Evolutionary conservation across 1,140 invertebrate species (phyloP).

Genomic region (Microplitis mediator): DNA sequence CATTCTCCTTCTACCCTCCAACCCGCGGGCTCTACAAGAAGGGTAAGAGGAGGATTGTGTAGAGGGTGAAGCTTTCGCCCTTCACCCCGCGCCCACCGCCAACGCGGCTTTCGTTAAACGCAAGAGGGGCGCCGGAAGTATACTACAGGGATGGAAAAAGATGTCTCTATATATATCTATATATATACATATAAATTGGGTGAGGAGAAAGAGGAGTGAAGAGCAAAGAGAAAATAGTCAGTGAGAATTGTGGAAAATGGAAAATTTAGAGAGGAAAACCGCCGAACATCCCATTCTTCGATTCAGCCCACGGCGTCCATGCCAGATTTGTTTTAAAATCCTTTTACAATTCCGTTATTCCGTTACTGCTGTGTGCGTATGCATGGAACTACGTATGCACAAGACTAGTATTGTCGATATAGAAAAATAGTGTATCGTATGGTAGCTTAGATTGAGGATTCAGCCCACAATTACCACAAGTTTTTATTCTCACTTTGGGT

Average conservation of each 20-base stretch:
- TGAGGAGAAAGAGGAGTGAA: slow-evolving; percentile 18
- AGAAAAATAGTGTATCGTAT: too few relatives aligned
- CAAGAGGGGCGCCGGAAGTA: slow-evolving; percentile 5
- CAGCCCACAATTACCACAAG: background rate
- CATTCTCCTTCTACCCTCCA: slow-evolving; percentile 51
- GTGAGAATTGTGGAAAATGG: slow-evolving; percentile 44
- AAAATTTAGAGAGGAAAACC: slow-evolving; percentile 52
- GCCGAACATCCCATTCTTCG: slow-evolving; percentile 45
- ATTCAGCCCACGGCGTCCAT: slow-evolving; percentile 35
- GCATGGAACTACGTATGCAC: background rate
- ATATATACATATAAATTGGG: background rate
- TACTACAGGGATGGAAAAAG: slow-evolving; percentile 12
- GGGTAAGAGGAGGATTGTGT: slow-evolving; percentile 28
- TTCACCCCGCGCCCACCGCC: background rate
- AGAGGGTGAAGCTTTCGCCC: slow-evolving; percentile 11
- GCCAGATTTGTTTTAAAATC: slow-evolving; percentile 63
- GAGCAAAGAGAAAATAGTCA: slow-evolving; percentile 19
- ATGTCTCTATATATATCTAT: slow-evolving; percentile 9
- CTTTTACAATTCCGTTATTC: slow-evolving; percentile 56
- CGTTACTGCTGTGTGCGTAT: background rate
- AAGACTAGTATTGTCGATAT: background rate
- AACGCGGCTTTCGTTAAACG: slow-evolving; percentile 33
- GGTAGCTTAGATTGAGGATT: too few relatives aligned
- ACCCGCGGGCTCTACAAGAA: slow-evolving; percentile 31
- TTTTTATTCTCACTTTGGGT: slow-evolving; percentile 1